phyloP scores from a whole-genome alignment of 1,140 invertebrate genomes.

The Melanaphis sacchari region DNA sequence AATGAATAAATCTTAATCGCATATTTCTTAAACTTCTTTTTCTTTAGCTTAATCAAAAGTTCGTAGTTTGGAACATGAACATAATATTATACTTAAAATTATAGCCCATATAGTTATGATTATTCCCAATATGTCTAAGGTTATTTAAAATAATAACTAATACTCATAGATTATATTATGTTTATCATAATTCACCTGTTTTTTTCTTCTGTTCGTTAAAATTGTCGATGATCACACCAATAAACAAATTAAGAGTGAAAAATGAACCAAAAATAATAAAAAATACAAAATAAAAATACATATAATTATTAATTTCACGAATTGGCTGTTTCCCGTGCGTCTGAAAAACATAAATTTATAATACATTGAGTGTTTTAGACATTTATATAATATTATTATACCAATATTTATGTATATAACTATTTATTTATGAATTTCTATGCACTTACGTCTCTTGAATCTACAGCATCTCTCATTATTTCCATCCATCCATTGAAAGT shows the following conservation, averaged over 20 bases:
- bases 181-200: conserved; percentile 65
- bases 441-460: conserved; percentile 82
- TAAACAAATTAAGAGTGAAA: conserved; percentile 97
- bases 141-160: not conserved
- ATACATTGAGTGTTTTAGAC: not conserved
- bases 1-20: no score
- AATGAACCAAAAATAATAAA: conserved; percentile 98
- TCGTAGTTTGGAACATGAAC: not conserved
- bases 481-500: conserved; percentile 95
- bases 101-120: not conserved
- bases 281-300: conserved; percentile 98
- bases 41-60: not conserved
- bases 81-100: not conserved
- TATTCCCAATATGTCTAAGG: not conserved
- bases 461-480: conserved; percentile 98
- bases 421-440: not conserved
- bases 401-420: no score
- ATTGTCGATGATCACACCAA: conserved; percentile 98
- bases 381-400: no score
- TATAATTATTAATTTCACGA: conserved; percentile 92
- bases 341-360: conserved; percentile 67
- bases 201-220: conserved; percentile 99
- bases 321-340: conserved; percentile 84
- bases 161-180: not conserved
- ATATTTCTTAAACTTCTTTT: no score